Evolutionary conservation across 2,888 invertebrate genomes (phyloP), one percentile per base, ranked within the genome.

Genomic region (Tortrix viridana): DNA sequence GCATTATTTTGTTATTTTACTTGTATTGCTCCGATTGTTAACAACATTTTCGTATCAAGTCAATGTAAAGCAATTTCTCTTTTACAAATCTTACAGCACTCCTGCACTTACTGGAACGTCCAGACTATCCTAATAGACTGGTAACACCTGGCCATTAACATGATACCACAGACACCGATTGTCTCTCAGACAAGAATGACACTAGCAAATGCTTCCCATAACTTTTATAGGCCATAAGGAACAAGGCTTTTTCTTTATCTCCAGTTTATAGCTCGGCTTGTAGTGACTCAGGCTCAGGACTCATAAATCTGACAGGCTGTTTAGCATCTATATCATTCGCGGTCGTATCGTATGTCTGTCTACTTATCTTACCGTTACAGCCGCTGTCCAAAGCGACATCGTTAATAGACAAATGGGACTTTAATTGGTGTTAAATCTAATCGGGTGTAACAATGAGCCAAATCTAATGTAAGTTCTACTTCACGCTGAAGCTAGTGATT

Each of bases 211-310:
- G 46, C 46, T 49, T 43, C 46, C 55, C 57, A 65, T 61, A 61
- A 61, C 44, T 61, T 57, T 41, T 41, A 49, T 38, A 48, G 53
- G 32, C 49, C 16, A 22, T 32, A 53, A 52, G 19, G 50, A 52
- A 57, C 52, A 46, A 46, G 26, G 57, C 57, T 58, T 65, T 61
- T 65, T 61, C 57, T 57, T 57, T 65, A 65, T 65, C 65, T 44
- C 50, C 14, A 32, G 46, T 56, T 53, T 61, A 57, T 38, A 16
- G 18, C 41, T 12, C n/a, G 5, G 57, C 9, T 19, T 48, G 43
- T 37, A 37, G 61, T 53, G 53, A 61, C 60, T 50, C 50, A 26
- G 60, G 19, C 47, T 22, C 49, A 47, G 55, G 49, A 47, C 19
- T 61, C 52, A 65, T 65, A 65, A 61, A 65, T 65, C 61, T 26